Evolutionary conservation across 1,140 invertebrate species (phyloP), one percentile per base, ranked within the genome.

Genomic region (Saccostrea glomerata): DNA sequence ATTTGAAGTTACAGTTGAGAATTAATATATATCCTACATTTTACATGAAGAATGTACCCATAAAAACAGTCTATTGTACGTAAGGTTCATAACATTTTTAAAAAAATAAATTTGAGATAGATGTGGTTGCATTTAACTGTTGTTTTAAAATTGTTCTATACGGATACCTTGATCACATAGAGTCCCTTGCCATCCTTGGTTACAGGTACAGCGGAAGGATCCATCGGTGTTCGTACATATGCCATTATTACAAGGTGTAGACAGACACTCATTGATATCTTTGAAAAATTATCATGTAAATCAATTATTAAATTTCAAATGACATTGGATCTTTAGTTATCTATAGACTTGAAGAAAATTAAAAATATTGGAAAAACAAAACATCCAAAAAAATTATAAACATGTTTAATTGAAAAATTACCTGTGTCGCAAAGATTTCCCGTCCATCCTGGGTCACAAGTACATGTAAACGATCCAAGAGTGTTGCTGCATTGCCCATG

Each of bases 191-290:
- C 70, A 82, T 86, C 70, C 86, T 23, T 73, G 70, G 15, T 73
- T 23, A 86, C 70, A 86, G 0, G 36, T 70, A 56, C 86, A 86
- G 13, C 11, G 25, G 77, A 54, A 83, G 47, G 82, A 83, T 13
- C 36, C 40, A 4, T 47, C 82, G 0, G 36, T 84, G 82, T 84
- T 84, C 13, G 40, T 54, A 12, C 40, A 84, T 0, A 56, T 5
- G 20, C 82, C 82, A 23, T 54, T 83, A 11, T n/a, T 47, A 83
- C 82, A 83, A 17, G 82, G 40, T 15, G 20, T 87, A 7, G 66
- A 58, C 11, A 60, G 56, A 87, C 92, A 92, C 73, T 92, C 91
- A 86, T 92, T 85, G 30, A 93, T 92, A 84, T 92, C 90, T 84
- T 40, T 6, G 20, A 85, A 56, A 40, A 17, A 56, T 36, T 12